Percentiles rank a stretch among this genome's conserved stretches.
Evolutionary conservation across 2,113 vertebrate genomes (phyloP).

Genomic region (Stercorarius parasiticus): DNA sequence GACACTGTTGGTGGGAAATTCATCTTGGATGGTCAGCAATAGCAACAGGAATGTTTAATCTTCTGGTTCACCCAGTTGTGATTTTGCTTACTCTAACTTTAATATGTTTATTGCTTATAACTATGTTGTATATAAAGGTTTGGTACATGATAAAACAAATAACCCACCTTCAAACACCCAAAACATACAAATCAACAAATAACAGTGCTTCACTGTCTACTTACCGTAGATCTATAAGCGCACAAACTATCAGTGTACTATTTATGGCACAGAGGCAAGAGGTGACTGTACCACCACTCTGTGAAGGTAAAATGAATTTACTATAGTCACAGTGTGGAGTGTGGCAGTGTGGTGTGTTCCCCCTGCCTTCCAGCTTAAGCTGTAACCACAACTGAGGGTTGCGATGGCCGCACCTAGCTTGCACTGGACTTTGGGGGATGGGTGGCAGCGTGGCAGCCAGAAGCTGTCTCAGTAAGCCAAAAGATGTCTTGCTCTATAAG

Average conservation of each 20-base stretch:
- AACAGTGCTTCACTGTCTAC: too few species aligned
- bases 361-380: too few species aligned
- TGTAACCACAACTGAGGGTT: too few species aligned
- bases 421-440: too few species aligned
- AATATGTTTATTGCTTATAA: background rate
- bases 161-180: too few species aligned
- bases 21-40: background rate
- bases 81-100: background rate
- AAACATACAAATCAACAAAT: too few species aligned
- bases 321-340: background rate
- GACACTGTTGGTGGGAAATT: background rate
- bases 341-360: background rate
- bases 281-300: background rate
- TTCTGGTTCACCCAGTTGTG: background rate
- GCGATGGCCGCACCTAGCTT: too few species aligned
- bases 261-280: background rate
- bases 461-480: too few species aligned
- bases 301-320: background rate
- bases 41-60: background rate
- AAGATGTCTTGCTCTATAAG: too few species aligned
- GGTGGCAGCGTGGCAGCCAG: too few species aligned
- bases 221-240: too few species aligned
- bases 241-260: background rate
- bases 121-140: background rate
- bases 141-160: background rate